A percentile compares a stretch with the other conserved stretches of the same genome.
phyloP scores from a whole-genome alignment of 2,113 vertebrate species.

The Indicator indicator region DNA sequence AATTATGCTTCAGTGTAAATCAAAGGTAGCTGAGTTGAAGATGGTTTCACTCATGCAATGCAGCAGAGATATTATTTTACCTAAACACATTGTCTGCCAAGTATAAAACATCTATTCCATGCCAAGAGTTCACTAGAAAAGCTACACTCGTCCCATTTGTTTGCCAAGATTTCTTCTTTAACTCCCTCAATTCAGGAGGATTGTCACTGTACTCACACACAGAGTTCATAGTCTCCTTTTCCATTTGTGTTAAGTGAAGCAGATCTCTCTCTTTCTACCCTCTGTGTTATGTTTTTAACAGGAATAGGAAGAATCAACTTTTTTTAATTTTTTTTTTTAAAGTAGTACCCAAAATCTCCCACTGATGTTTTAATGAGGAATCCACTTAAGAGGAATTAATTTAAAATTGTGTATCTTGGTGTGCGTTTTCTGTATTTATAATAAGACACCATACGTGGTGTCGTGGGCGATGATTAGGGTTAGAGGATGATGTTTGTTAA shows the following conservation, averaged over 20 bases:
- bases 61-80: not conserved
- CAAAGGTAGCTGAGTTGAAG: not conserved
- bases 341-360: not conserved
- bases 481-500: too few relatives aligned
- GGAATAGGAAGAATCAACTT: not conserved
- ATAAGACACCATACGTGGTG: not conserved
- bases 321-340: not conserved
- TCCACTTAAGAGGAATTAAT: not conserved
- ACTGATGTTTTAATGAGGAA: not conserved
- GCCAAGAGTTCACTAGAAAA: not conserved
- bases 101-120: not conserved
- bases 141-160: not conserved
- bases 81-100: not conserved
- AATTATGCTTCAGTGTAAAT: not conserved
- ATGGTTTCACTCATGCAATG: not conserved
- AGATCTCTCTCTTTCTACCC: not conserved
- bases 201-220: not conserved
- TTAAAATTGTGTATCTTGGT: not conserved
- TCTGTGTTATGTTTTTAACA: not conserved
- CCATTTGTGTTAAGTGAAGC: not conserved
- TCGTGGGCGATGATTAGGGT: too few relatives aligned
- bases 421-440: not conserved
- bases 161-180: not conserved
- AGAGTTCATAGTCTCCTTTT: not conserved
- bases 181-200: fast-evolving